These are phyloP conservation scores for Macrophya alboannulata DNA, from an alignment of 2,888 invertebrate genomes.

Conservation along the genomic window DNA sequence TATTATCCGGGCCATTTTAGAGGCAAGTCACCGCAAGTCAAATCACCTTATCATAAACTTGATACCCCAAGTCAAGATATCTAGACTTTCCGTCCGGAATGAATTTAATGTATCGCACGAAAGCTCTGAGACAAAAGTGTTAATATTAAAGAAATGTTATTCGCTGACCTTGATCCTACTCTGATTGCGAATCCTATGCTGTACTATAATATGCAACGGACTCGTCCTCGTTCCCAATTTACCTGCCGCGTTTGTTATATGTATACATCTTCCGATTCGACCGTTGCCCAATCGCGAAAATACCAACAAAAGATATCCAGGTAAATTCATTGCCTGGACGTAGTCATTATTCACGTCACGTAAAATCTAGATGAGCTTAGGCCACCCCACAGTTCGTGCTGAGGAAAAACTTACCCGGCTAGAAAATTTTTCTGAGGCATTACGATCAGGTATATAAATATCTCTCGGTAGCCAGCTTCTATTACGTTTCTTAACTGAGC, in stretches of 20 bases:
- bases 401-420: neutral
- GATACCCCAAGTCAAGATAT: neutral
- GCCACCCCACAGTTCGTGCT: neutral
- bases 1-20: neutral
- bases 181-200: neutral
- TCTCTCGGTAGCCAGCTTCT: neutral
- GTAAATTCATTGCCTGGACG: conserved; percentile 9
- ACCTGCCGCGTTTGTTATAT: neutral
- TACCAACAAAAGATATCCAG: neutral
- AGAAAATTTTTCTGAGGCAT: neutral
- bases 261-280: neutral
- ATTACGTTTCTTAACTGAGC: neutral
- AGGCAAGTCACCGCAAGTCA: neutral
- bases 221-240: conserved; percentile 21
- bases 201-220: neutral
- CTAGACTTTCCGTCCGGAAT: too few species aligned
- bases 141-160: neutral
- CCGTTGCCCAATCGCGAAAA: neutral
- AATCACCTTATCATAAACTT: neutral
- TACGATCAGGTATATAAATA: neutral
- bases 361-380: neutral
- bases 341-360: conserved; percentile 1
- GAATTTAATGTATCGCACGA: neutral
- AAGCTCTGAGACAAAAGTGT: neutral
- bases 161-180: neutral